Conservation (phyloP, 2,113 vertebrate species). For the Pterocles burchelli region DNA sequence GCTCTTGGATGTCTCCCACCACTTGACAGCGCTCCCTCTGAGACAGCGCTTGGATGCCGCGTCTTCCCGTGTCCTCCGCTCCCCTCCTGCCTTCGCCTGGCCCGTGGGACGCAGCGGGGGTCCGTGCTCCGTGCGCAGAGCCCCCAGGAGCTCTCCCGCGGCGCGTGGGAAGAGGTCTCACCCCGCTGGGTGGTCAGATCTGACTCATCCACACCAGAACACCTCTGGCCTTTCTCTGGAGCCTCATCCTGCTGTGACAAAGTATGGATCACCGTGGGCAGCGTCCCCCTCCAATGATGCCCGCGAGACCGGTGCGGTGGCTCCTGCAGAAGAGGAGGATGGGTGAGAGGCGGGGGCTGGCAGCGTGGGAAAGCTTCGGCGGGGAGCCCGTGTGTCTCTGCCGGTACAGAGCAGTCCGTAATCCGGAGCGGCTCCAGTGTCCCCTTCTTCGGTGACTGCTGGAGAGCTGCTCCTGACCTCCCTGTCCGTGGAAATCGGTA, state of each 20-base stretch:
- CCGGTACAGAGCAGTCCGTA: background rate
- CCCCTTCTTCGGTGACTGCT: fast-evolving
- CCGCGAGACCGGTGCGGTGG: fast-evolving
- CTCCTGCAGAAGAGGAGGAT: background rate
- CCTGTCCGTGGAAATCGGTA: fast-evolving
- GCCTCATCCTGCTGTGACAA: background rate
- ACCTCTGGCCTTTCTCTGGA: background rate
- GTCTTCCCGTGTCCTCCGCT: background rate
- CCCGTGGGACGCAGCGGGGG: fast-evolving
- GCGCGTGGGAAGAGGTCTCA: fast-evolving
- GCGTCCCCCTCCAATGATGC: background rate
- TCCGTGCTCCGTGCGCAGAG: background rate
- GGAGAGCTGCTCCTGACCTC: background rate
- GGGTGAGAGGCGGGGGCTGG: background rate
- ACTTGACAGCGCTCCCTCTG: background rate
- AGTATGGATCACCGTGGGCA: background rate
- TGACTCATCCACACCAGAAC: background rate
- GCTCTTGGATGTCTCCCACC: background rate
- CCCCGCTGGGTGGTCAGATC: background rate
- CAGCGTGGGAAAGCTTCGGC: background rate
- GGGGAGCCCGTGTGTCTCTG: background rate
- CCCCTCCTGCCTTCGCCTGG: background rate
- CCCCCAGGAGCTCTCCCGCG: background rate
- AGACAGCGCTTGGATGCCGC: background rate
- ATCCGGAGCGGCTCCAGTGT: no score